Evolutionary conservation across 2,797 vertebrate species (phyloP), one percentile per base, ranked within the genome.

Genomic region (Xiphorhynchus erythropygius): DNA sequence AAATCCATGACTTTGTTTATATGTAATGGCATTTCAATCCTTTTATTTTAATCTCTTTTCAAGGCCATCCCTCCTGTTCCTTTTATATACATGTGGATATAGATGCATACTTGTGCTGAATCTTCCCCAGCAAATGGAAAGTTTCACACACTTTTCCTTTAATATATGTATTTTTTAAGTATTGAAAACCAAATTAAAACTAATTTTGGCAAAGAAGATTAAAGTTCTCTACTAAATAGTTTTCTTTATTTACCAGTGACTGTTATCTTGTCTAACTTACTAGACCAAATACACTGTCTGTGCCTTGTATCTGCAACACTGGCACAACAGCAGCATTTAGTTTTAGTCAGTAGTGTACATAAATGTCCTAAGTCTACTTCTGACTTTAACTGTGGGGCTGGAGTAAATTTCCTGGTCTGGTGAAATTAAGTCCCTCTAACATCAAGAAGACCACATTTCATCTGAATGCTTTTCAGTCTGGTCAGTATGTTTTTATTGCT

Each of bases 21-120:
- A 23, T 33, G 18, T 46, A 95, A 92, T 82, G 27, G 67, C 39
- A 94, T 94, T 94, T 94, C 82, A 77, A 69, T 88, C 10, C 47
- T 89, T 91, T 93, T 53, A 78, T 85, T 94, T 94, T 86, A 73
- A 86, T 84, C 28, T 84, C 47, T 84, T 95, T 74, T 59, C 76
- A 93, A 84, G 47, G 52, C 88, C 27, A 32, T 76, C 28, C 28
- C 67, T 89, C 82, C 89, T 77, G 52, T n/a, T 93, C 13, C 23
- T 50, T 71, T 57, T 64, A n/a, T 22, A 24, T 56, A 55, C 2
- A 2, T 32, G 5, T 37, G 21, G 44, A 33, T 56, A 24, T 23
- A 50, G 7, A 37, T 0, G 0, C 10, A 49, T 41, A 50, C 24
- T 39, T 44, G 13, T 1, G 1, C 32, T 65, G 19, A 81, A 50